phyloP scores from a whole-genome alignment of 2,888 invertebrate species.

The Napeogenes inachia region DNA sequence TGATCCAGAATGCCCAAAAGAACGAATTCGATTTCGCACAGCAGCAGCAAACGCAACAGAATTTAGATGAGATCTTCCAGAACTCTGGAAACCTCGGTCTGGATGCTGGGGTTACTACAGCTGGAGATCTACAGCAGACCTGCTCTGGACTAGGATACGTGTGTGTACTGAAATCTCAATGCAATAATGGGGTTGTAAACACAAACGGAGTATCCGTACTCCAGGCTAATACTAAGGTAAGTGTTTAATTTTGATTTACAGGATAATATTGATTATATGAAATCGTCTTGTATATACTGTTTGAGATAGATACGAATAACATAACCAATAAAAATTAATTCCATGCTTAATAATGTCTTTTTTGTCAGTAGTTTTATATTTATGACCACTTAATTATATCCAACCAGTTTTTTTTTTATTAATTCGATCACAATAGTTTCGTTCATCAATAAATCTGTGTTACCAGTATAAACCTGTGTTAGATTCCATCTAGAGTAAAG shows the following conservation, averaged over 20 bases:
- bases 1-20: conserved; percentile 58
- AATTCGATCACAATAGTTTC: too few relatives aligned
- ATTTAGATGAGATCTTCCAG: conserved; percentile 57
- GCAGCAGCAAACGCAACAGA: conserved; percentile 56
- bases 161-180: conserved; percentile 79
- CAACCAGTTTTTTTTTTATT: too few relatives aligned
- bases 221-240: conserved; percentile 75
- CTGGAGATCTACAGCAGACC: conserved; percentile 65
- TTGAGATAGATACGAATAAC: too few relatives aligned
- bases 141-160: conserved; percentile 78
- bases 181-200: conserved; percentile 79
- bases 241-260: conserved; percentile 33
- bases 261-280: background rate
- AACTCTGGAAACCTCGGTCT: conserved; percentile 53
- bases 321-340: too few relatives aligned
- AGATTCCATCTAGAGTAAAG: too few relatives aligned
- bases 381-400: too few relatives aligned
- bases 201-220: conserved; percentile 66
- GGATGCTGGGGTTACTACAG: conserved; percentile 36
- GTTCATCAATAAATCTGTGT: too few relatives aligned
- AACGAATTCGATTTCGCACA: conserved; percentile 55
- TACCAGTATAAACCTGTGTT: too few relatives aligned
- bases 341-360: too few relatives aligned
- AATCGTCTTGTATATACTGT: too few relatives aligned
- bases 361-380: too few relatives aligned